These are phyloP conservation scores for human (Homo sapiens) DNA, from an alignment of 2,113 vertebrate species.

Conservation along the genomic window DNA sequence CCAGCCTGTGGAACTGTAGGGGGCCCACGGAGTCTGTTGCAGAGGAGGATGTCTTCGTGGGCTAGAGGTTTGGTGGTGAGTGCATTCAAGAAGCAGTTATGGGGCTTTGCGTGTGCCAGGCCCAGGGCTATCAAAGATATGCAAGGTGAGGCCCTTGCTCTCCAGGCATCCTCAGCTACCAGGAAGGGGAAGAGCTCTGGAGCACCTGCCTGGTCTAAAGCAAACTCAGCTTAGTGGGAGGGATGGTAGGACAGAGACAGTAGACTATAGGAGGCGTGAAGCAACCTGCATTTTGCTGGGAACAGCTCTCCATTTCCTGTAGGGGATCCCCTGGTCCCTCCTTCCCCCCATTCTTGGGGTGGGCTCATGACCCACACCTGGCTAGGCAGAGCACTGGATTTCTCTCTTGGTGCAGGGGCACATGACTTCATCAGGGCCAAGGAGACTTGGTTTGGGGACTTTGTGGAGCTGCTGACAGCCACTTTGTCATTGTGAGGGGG, in stretches of 20 bases:
- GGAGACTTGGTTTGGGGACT: neutral
- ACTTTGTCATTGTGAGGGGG: neutral
- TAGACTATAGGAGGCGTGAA: accelerated
- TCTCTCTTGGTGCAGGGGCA: neutral
- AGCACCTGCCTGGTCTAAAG: neutral
- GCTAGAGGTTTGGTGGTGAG: neutral
- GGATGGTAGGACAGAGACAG: neutral
- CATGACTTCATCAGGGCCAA: neutral
- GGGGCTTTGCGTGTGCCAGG: neutral
- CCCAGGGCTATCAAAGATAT: neutral
- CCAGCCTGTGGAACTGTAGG: neutral
- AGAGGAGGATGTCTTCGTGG: neutral
- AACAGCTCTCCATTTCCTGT: neutral
- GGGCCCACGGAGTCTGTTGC: neutral
- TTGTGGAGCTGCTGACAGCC: neutral
- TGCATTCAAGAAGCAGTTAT: neutral
- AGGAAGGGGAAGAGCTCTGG: neutral
- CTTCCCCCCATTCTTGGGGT: neutral
- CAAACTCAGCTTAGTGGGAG: neutral
- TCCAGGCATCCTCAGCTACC: neutral
- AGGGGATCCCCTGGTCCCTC: neutral
- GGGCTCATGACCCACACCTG: neutral
- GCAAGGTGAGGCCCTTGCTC: neutral
- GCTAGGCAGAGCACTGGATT: neutral
- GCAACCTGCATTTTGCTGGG: neutral